A percentile compares a stretch with the other conserved stretches of the same genome.
These are phyloP conservation scores for Chymomyza caudatula DNA, from an alignment of 2,888 invertebrate species.

Conservation along the genomic window DNA sequence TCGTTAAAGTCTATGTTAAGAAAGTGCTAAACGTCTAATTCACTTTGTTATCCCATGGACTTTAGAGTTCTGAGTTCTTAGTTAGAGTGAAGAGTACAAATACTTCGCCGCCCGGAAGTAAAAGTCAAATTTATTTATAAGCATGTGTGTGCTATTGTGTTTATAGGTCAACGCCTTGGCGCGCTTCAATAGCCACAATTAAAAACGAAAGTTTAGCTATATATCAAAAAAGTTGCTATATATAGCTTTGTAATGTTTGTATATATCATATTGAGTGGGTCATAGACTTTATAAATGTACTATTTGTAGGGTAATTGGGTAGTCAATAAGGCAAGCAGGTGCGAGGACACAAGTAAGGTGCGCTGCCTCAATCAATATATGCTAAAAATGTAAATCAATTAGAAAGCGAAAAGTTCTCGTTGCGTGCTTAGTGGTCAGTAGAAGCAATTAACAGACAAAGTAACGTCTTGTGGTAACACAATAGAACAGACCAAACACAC, in stretches of 20 bases:
- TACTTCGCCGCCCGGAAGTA: constrained; percentile 6
- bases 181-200: constrained; percentile 35
- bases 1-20: too few relatives aligned
- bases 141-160: background rate
- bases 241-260: constrained; percentile 35
- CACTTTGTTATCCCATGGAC: too few relatives aligned
- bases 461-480: background rate
- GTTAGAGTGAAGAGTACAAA: constrained; percentile 1
- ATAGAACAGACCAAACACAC: background rate
- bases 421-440: constrained; percentile 44
- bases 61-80: too few relatives aligned
- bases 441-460: constrained; percentile 63
- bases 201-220: constrained; percentile 53
- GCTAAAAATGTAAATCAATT: constrained; percentile 65
- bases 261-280: background rate
- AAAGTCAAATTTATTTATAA: background rate
- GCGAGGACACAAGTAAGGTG: constrained; percentile 42
- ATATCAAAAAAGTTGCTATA: constrained; percentile 49
- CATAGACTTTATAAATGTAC: background rate
- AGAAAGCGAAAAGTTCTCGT: constrained; percentile 34
- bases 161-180: constrained; percentile 59
- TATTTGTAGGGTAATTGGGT: too few relatives aligned
- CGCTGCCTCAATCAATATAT: constrained; percentile 61
- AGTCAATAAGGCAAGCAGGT: constrained; percentile 9
- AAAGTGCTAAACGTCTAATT: too few relatives aligned